Conservation (phyloP, 2,888 invertebrate species). For the Loripinus fragilis region DNA sequence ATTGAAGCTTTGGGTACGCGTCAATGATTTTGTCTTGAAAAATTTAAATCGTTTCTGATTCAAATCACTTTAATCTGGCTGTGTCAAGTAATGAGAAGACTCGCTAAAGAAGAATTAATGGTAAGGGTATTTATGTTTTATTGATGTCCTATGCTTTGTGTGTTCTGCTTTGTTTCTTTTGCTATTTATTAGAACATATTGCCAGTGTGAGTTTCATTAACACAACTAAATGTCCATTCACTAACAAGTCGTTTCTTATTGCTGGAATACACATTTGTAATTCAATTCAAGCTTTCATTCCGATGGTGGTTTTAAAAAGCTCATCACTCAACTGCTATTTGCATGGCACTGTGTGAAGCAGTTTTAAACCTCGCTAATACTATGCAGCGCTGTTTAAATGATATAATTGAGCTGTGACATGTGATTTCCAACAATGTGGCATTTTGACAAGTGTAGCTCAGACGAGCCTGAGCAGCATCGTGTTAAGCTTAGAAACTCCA, state of each 20-base stretch:
- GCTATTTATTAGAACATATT: neutral
- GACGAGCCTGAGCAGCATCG: no score
- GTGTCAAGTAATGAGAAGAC: constrained; percentile 1
- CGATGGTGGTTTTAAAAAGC: no score
- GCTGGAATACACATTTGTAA: no score
- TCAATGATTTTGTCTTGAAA: neutral
- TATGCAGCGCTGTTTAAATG: no score
- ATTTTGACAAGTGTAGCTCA: no score
- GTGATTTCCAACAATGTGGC: no score
- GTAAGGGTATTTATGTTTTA: constrained; percentile 13
- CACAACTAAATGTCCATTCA: neutral
- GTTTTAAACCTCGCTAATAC: no score
- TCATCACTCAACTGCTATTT: no score
- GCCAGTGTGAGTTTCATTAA: neutral
- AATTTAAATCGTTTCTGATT: neutral
- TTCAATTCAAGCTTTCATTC: no score
- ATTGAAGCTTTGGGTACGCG: constrained; percentile 1
- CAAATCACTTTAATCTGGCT: neutral
- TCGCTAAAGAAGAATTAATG: neutral
- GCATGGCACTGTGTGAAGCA: no score
- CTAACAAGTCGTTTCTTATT: neutral
- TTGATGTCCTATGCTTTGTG: constrained; percentile 6
- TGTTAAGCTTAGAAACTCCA: no score
- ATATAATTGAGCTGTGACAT: no score
- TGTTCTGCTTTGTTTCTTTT: neutral